Base-by-base conservation (phyloP, 64 coral and sea anemone species). In the Montipora sp. region DNA sequence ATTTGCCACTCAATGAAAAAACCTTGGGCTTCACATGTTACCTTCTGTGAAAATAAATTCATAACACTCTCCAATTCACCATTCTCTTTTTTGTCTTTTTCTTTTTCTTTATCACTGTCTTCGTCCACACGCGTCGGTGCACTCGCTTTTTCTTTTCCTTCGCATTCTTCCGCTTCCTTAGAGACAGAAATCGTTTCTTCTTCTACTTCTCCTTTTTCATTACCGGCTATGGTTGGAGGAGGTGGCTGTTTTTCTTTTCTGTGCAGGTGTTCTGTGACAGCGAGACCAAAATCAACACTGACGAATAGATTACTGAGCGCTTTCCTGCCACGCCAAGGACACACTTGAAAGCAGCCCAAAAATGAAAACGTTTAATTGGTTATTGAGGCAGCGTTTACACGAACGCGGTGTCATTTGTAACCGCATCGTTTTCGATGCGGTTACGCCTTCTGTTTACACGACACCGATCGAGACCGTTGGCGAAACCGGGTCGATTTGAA, bases 1-100 rank as follows among this genome's bases (percentile, higher is more conserved):
- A 36, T 36, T 36, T 36, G 36, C 36, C 36, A 36, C 36, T 36
- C 36, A 36, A 36, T 36, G 36, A 36, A 36, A 36, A 0, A 36
- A 36, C 36, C 36, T 36, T 36, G 36, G 36, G 36, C 2, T 0
- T 36, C 36, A 36, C 36, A 36, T 36, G 1, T 36, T 36, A 94
- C 92, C 92, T 94, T 94, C 81, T 75, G 78, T 9, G 67, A 51
- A 65, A 89, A 83, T n/a, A 94, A 14, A 4, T 49, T 83, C 71
- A 94, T 48, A 45, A 78, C 77, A 48, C 19, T 81, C 3, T 88
- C 51, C 8, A 9, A 15, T 27, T 1, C 14, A 67, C 5, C 55
- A 48, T 48, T 78, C 75, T 81, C 70, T 20, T 69, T 50, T 83
- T 72, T 24, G 45, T 66, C 66, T 8, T 15, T 7, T 4, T 47